A percentile compares a stretch with the other conserved stretches of the same genome.
Conservation (phyloP, 2,113 vertebrate species). For the Notiomystis cincta region DNA sequence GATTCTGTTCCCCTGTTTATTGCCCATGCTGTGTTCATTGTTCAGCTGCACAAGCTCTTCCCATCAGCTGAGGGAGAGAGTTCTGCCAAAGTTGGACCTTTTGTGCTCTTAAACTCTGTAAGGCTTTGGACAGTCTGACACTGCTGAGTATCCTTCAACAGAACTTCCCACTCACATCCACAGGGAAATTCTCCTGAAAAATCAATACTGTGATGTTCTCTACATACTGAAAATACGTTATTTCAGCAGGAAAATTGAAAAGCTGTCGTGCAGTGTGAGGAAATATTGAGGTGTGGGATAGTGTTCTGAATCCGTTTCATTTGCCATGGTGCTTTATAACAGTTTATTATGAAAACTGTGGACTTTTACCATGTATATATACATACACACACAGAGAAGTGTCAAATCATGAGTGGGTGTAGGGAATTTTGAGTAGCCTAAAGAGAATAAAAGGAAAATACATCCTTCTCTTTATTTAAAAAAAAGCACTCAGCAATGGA, state of each 20-base stretch:
- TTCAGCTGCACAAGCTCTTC: neutral
- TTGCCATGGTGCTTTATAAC: neutral
- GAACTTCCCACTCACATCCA: neutral
- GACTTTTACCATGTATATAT: neutral
- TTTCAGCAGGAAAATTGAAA: neutral
- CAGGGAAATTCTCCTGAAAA: neutral
- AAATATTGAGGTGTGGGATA: neutral
- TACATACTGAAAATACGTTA: neutral
- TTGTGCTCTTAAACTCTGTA: neutral
- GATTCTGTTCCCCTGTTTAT: neutral
- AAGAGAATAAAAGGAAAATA: neutral
- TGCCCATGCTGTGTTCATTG: neutral
- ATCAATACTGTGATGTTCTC: neutral
- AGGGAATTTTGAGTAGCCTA: neutral
- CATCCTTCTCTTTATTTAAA: neutral
- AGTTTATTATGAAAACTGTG: neutral
- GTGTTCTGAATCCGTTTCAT: neutral
- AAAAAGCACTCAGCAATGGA: neutral
- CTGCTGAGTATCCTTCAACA: neutral
- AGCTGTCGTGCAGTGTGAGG: neutral
- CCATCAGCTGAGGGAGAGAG: neutral
- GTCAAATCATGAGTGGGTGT: neutral
- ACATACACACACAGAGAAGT: fast-evolving
- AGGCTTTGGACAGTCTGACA: neutral
- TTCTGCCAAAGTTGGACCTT: neutral